Evolutionary conservation across 1,140 invertebrate genomes (phyloP).

Genomic region (Cyphomyrmex costatus): DNA sequence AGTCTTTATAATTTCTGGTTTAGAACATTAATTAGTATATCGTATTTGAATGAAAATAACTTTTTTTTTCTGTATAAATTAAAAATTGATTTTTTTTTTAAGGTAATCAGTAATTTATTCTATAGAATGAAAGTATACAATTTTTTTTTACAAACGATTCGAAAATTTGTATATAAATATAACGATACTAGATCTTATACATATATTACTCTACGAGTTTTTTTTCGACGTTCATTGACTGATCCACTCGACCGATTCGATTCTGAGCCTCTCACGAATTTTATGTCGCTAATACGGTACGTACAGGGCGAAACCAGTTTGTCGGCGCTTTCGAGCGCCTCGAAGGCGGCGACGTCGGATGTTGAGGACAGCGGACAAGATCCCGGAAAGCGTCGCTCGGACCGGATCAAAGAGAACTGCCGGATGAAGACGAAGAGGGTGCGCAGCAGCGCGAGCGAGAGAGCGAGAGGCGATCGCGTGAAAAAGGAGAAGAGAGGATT

Average conservation of each 20-base stretch:
- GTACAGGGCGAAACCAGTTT: conserved; percentile 80
- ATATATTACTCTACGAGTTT: background rate
- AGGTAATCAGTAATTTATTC: background rate
- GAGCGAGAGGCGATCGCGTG: conserved; percentile 44
- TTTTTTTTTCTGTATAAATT: background rate
- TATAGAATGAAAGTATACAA: background rate
- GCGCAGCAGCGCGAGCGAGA: conserved; percentile 44
- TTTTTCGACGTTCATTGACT: conserved; percentile 41
- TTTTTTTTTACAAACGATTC: background rate
- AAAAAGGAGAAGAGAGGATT: conserved; percentile 61
- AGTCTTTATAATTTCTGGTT: background rate
- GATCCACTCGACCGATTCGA: conserved; percentile 50
- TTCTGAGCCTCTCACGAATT: conserved; percentile 70
- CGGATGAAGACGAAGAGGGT: conserved; percentile 34
- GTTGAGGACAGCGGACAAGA: conserved; percentile 66
- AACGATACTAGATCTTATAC: background rate
- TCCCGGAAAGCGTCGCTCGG: conserved; percentile 73
- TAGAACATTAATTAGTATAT: background rate
- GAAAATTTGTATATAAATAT: background rate
- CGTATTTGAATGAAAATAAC: too few species aligned
- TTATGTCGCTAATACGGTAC: conserved; percentile 77
- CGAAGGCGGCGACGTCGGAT: conserved; percentile 60
- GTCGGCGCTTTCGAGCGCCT: conserved; percentile 72
- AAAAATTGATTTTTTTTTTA: background rate
- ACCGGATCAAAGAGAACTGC: conserved; percentile 73